A percentile compares a stretch with the other conserved stretches of the same genome.
Conservation (phyloP, 2,113 vertebrate genomes). For the Anser cygnoides region DNA sequence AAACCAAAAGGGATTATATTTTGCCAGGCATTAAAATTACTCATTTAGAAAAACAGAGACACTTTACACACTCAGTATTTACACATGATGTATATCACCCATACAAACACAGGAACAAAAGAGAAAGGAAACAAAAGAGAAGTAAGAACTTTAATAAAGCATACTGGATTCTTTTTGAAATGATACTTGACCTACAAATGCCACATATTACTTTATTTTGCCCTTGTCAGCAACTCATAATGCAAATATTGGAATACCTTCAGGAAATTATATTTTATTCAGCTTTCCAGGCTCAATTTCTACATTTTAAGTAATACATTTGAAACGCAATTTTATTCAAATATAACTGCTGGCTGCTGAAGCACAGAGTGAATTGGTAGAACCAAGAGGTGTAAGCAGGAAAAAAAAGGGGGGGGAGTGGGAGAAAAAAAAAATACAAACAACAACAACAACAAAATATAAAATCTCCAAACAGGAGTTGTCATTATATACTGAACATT, state of each 20-base stretch:
- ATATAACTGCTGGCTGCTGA: not conserved
- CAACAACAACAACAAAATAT: not conserved
- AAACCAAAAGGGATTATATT: not conserved
- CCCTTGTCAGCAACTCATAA: not conserved
- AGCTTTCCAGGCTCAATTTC: not conserved
- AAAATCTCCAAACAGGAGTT: not conserved
- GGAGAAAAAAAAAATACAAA: too few species aligned
- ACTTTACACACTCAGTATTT: not conserved
- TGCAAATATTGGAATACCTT: not conserved
- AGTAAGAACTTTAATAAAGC: not conserved
- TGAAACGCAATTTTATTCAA: not conserved
- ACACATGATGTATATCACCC: not conserved
- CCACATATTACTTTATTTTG: not conserved
- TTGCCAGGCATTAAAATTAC: not conserved
- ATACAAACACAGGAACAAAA: not conserved
- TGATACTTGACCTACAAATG: not conserved
- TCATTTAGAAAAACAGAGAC: not conserved
- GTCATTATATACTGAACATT: not conserved
- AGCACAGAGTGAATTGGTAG: not conserved
- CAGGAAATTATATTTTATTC: conserved; percentile 9
- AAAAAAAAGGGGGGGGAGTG: not conserved
- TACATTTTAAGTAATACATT: not conserved
- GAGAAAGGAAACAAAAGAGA: not conserved
- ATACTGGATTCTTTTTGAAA: not conserved
- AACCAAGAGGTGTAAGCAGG: not conserved